Evolutionary conservation across 2,888 invertebrate genomes (phyloP).

Genomic region (Drosophila pseudotalamancana): DNA sequence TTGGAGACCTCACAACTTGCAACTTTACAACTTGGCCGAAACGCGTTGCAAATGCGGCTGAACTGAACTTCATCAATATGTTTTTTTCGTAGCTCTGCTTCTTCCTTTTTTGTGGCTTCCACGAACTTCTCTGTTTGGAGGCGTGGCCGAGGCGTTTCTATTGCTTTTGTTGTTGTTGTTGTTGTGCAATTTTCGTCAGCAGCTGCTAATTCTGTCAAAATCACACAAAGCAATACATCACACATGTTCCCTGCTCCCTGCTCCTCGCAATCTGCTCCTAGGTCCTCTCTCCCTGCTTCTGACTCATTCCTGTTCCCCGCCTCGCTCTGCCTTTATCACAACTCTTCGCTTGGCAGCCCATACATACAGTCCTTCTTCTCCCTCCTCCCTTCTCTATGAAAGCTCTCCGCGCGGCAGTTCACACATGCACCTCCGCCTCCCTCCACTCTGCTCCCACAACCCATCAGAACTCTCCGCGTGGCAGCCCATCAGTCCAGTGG

Average conservation of each 20-base stretch:
- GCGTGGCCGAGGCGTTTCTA: too few species aligned
- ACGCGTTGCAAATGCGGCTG: not conserved
- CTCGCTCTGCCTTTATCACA: not conserved
- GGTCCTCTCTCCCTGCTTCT: not conserved
- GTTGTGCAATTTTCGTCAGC: slow-evolving; percentile 72
- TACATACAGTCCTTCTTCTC: too few species aligned
- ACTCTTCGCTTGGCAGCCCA: slow-evolving; percentile 2
- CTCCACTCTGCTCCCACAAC: too few species aligned
- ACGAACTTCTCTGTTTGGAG: too few species aligned
- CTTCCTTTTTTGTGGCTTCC: too few species aligned
- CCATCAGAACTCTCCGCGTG: slow-evolving; percentile 4
- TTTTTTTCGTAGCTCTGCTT: too few species aligned
- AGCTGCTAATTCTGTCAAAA: slow-evolving; percentile 78
- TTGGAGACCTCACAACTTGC: slow-evolving; percentile 58
- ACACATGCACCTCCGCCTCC: too few species aligned
- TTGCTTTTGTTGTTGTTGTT: too few species aligned
- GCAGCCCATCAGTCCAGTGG: slow-evolving; percentile 54
- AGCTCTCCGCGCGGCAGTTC: too few species aligned
- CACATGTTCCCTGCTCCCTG: slow-evolving; percentile 43
- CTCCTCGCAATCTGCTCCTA: not conserved
- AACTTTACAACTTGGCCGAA: slow-evolving; percentile 29
- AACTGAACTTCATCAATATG: too few species aligned
- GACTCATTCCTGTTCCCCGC: too few species aligned
- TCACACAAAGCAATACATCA: slow-evolving; percentile 77
- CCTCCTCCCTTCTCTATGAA: too few species aligned